Evolutionary conservation across 2,888 invertebrate genomes (phyloP).

Genomic region (Horisme vitalbata): DNA sequence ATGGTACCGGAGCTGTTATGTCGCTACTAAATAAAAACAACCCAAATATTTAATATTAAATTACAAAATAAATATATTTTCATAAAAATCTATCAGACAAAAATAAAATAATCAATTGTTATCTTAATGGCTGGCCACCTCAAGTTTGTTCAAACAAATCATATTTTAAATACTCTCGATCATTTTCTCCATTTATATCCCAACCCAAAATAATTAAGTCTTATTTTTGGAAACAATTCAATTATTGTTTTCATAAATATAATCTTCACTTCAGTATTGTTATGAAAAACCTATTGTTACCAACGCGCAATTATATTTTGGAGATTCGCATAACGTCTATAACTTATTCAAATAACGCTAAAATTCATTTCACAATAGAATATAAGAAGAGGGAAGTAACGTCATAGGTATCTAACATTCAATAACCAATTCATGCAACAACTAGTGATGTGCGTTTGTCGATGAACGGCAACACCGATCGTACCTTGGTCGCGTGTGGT

Average conservation of each 20-base stretch:
- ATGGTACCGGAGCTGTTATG: no score
- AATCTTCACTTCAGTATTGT: not conserved
- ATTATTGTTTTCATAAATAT: not conserved
- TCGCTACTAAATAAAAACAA: no score
- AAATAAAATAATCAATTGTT: no score
- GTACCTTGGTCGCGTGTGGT: slow-evolving; percentile 84
- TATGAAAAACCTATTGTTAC: slow-evolving; percentile 1
- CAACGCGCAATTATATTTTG: not conserved
- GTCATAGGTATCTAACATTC: slow-evolving; percentile 13
- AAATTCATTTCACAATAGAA: slow-evolving; percentile 1
- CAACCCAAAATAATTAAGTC: not conserved
- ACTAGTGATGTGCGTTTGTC: slow-evolving; percentile 49
- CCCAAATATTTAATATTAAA: no score
- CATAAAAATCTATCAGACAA: no score
- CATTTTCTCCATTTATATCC: no score
- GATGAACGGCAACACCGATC: slow-evolving; percentile 68
- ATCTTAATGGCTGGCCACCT: no score
- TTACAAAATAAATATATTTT: no score
- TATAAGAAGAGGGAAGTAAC: slow-evolving; percentile 8
- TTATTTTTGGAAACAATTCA: not conserved
- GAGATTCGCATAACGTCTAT: not conserved
- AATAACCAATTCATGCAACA: slow-evolving; percentile 48
- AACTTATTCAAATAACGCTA: no score
- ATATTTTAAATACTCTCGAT: no score
- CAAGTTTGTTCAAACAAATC: no score